Base-by-base conservation (phyloP, 37 sponge, comb jelly and placozoan species). In the Ephydatia muelleri region DNA sequence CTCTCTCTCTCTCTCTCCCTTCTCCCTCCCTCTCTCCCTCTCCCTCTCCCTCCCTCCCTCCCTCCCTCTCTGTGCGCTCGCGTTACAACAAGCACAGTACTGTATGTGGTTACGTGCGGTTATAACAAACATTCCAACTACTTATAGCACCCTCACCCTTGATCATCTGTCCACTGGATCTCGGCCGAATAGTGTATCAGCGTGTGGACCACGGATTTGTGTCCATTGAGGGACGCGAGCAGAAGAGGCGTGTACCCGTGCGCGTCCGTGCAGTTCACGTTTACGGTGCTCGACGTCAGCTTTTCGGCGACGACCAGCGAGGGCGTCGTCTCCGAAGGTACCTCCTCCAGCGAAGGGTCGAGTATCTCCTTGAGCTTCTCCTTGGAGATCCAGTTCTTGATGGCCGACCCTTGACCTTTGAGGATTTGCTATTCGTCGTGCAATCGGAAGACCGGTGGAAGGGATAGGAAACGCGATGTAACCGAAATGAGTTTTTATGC, bases 71-170 rank as follows among this genome's bases (percentile, higher is more conserved):
- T n/a, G n/a, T n/a, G n/a, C n/a, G n/a, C n/a, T n/a, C n/a, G n/a
- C n/a, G n/a, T n/a, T n/a, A n/a, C n/a, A n/a, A n/a, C n/a, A n/a
- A n/a, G n/a, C n/a, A n/a, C n/a, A n/a, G n/a, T n/a, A n/a, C n/a
- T n/a, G n/a, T n/a, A n/a, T n/a, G n/a, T n/a, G n/a, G n/a, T n/a
- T n/a, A n/a, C n/a, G n/a, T n/a, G n/a, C n/a, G n/a, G n/a, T n/a
- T n/a, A n/a, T n/a, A n/a, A n/a, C n/a, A n/a, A n/a, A n/a, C n/a
- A n/a, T n/a, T n/a, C n/a, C n/a, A n/a, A n/a, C n/a, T n/a, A n/a
- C n/a, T n/a, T n/a, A n/a, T n/a, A n/a, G n/a, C n/a, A n/a, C 74
- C 70, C 93, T 38, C 27, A 95, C 96, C 92, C 93, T 40, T 92
- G 85, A 26, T 78, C 23, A 68, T 95, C 93, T 26, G 32, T 71